These are phyloP conservation scores for Fragum sueziense DNA, from an alignment of 2,888 invertebrate species.

Conservation along the genomic window DNA sequence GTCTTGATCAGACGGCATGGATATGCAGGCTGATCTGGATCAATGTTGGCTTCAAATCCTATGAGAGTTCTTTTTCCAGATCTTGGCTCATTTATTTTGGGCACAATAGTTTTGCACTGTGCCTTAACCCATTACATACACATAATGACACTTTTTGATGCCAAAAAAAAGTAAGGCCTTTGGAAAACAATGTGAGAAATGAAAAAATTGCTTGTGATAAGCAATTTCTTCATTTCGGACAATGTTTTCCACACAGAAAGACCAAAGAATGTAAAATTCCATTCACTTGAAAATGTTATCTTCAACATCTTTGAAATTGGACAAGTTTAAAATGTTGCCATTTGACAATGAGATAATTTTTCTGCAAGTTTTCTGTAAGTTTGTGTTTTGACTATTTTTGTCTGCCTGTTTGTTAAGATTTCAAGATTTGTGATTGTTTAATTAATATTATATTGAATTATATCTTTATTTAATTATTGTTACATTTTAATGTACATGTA, in stretches of 20 bases:
- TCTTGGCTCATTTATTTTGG: too few species aligned
- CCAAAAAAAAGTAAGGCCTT: not conserved
- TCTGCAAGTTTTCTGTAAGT: not conserved
- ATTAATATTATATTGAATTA: conserved; percentile 5
- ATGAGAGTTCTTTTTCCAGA: not conserved
- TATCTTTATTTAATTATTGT: conserved; percentile 13
- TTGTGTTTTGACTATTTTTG: not conserved
- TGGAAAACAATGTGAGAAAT: not conserved
- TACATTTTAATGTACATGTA: conserved; percentile 8
- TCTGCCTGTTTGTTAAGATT: not conserved
- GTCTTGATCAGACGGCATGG: not conserved
- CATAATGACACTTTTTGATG: too few species aligned
- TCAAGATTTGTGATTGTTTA: conserved; percentile 4
- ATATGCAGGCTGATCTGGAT: not conserved
- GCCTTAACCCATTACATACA: too few species aligned
- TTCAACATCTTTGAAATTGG: too few species aligned
- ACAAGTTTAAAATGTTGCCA: too few species aligned
- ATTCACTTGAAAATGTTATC: too few species aligned
- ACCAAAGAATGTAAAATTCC: too few species aligned
- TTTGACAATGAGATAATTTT: too few species aligned
- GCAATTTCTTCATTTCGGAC: too few species aligned
- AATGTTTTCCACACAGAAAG: too few species aligned
- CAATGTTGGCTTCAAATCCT: not conserved
- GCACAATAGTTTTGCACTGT: too few species aligned
- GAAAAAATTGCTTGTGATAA: not conserved